A percentile compares a stretch with the other conserved stretches of the same genome.
These are phyloP conservation scores for Patella depressa DNA, from an alignment of 2,888 invertebrate species.

Conservation along the genomic window DNA sequence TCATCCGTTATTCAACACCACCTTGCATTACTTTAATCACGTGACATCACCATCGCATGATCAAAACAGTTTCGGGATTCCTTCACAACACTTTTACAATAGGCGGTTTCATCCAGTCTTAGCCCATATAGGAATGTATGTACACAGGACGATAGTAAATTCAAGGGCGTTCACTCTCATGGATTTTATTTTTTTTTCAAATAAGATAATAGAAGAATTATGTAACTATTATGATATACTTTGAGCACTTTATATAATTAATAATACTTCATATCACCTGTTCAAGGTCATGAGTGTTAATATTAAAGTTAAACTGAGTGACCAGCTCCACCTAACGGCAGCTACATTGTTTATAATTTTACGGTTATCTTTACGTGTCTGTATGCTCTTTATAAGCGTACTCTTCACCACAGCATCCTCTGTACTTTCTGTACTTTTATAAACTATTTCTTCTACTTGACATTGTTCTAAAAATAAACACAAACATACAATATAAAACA, in stretches of 20 bases:
- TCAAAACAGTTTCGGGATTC: no score
- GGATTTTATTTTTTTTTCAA: background rate
- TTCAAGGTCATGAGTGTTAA: background rate
- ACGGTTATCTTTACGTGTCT: background rate
- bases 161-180: slow-evolving; percentile 7
- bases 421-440: slow-evolving; percentile 6
- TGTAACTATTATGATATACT: background rate
- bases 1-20: no score
- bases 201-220: background rate
- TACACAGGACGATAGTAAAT: slow-evolving; percentile 4
- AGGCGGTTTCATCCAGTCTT: background rate
- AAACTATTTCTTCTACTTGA: background rate
- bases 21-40: no score
- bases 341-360: background rate
- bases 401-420: background rate
- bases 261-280: background rate
- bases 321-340: background rate
- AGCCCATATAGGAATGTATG: slow-evolving; percentile 4
- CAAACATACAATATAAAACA: background rate
- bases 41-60: no score
- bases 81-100: background rate
- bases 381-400: background rate
- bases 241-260: slow-evolving; percentile 2
- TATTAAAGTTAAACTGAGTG: background rate
- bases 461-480: slow-evolving; percentile 1